phyloP scores from a whole-genome alignment of 2,113 vertebrate species.

The Scophthalmus maximus region DNA sequence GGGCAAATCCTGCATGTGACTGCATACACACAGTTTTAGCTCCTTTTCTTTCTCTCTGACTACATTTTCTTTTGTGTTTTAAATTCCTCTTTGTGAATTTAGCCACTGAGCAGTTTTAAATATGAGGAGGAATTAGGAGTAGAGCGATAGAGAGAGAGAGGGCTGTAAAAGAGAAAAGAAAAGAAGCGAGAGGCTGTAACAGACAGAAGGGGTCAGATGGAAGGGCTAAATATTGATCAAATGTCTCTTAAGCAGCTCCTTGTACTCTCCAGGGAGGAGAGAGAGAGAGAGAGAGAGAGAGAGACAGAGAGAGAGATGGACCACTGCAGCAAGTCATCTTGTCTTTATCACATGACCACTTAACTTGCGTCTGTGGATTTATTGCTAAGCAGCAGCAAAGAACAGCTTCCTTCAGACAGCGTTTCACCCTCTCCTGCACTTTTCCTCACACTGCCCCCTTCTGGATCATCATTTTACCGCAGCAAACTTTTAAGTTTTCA shows the following conservation, averaged over 20 bases:
- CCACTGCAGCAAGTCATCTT: conserved; percentile 50
- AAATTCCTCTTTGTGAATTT: too few species aligned
- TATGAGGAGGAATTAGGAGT: neutral
- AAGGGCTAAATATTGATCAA: conserved; percentile 54
- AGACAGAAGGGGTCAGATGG: conserved; percentile 41
- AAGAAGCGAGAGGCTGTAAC: conserved; percentile 2
- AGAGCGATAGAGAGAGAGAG: neutral
- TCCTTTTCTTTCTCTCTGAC: too few species aligned
- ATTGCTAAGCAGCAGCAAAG: conserved; percentile 34
- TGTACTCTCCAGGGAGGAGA: conserved; percentile 14
- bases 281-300: neutral
- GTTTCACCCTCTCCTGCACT: conserved; percentile 6
- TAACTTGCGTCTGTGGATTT: conserved; percentile 9
- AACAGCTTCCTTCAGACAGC: neutral
- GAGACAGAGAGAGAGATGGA: conserved; percentile 2
- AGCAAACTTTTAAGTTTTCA: neutral
- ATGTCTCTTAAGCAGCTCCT: conserved; percentile 49
- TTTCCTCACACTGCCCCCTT: conserved; percentile 56
- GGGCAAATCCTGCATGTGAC: too few species aligned
- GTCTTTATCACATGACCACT: conserved; percentile 55
- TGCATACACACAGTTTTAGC: neutral
- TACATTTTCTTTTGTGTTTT: too few species aligned
- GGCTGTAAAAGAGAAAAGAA: neutral
- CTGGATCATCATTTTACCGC: conserved; percentile 42
- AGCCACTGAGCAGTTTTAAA: neutral